phyloP scores from a whole-genome alignment of 2,888 invertebrate species.

The Epirrhoe tristata region DNA sequence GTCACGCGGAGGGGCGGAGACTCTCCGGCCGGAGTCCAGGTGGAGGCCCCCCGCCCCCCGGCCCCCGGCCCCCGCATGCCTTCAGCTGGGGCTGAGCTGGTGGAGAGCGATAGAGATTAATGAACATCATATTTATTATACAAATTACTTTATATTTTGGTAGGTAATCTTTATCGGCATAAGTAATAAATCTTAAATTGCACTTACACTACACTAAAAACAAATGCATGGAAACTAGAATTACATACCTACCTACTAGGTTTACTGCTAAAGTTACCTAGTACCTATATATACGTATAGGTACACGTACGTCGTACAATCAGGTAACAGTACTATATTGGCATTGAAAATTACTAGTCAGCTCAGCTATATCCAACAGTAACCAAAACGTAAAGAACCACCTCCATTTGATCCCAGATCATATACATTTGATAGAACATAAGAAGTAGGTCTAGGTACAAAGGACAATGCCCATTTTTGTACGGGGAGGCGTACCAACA shows the following conservation, averaged over 20 bases:
- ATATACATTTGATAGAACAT: background rate
- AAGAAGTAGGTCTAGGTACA: background rate
- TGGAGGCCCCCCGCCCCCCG: no score
- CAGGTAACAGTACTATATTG: conserved; percentile 13
- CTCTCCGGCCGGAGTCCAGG: no score
- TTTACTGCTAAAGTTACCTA: conserved; percentile 12
- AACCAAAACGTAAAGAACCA: background rate
- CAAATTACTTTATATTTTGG: conserved; percentile 1
- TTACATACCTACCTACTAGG: conserved; percentile 33
- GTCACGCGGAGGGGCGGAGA: no score
- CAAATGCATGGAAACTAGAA: conserved; percentile 37
- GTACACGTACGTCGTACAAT: background rate
- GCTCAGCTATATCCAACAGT: background rate
- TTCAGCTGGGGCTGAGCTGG: no score
- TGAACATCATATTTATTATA: background rate
- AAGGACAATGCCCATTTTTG: no score
- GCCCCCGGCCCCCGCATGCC: no score
- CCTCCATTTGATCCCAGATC: background rate
- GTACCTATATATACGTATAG: background rate
- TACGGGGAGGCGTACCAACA: no score
- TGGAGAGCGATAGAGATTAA: background rate
- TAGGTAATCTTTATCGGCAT: conserved; percentile 25
- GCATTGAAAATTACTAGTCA: background rate
- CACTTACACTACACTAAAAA: conserved; percentile 34
- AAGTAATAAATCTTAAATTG: conserved; percentile 27